A percentile compares a stretch with the other conserved stretches of the same genome.
Evolutionary conservation across 2,888 invertebrate genomes (phyloP).

Genomic region (Lapara coniferarum): DNA sequence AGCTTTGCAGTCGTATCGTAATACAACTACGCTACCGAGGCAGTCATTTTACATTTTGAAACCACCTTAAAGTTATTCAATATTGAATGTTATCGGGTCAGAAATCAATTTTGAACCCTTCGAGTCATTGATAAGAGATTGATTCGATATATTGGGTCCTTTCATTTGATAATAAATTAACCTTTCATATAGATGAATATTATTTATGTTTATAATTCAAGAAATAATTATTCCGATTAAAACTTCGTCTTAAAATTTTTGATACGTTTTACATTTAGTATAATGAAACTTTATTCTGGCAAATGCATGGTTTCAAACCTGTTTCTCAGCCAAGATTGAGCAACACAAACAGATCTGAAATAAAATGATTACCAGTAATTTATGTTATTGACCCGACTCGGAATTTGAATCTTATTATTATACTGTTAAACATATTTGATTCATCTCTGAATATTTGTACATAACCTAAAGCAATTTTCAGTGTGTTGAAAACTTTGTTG

Average conservation of each 20-base stretch:
- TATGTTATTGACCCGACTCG: slow-evolving; percentile 20
- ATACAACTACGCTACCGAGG: too few relatives aligned
- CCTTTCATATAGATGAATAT: too few relatives aligned
- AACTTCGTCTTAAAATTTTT: too few relatives aligned
- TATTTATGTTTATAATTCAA: too few relatives aligned
- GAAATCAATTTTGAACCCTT: slow-evolving; percentile 41
- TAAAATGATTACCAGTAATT: slow-evolving; percentile 16
- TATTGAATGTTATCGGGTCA: slow-evolving; percentile 40
- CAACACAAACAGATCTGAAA: slow-evolving; percentile 16
- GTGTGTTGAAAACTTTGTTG: background rate
- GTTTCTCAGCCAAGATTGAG: background rate
- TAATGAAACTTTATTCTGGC: background rate
- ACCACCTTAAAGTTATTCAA: too few relatives aligned
- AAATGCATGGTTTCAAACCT: background rate
- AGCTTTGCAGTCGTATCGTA: too few relatives aligned
- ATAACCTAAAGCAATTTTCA: background rate
- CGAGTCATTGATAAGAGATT: background rate
- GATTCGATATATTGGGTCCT: background rate
- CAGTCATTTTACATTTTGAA: too few relatives aligned
- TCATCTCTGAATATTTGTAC: slow-evolving; percentile 22
- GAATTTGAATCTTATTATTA: slow-evolving; percentile 11
- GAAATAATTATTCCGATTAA: too few relatives aligned
- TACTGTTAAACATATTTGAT: slow-evolving; percentile 1
- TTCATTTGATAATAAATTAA: slow-evolving; percentile 1
- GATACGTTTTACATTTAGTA: too few relatives aligned